These are phyloP conservation scores for Drosophila prostipennis DNA, from an alignment of 2,888 invertebrate species.

Conservation along the genomic window DNA sequence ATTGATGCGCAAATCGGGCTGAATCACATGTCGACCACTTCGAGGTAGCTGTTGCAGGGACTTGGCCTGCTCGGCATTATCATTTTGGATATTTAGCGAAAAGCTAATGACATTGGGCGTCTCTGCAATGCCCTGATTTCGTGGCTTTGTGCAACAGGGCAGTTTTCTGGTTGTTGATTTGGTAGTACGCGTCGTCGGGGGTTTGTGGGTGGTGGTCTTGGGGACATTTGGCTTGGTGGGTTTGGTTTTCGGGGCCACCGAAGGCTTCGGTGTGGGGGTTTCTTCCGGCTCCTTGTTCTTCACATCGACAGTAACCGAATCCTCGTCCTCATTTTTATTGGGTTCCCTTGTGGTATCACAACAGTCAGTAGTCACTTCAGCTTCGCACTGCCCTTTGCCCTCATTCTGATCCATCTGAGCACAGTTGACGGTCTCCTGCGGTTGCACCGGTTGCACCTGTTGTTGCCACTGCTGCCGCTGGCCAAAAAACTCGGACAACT, in stretches of 20 bases:
- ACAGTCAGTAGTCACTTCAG: not conserved
- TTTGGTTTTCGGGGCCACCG: not conserved
- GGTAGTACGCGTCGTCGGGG: not conserved
- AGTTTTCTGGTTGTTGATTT: constrained; percentile 31
- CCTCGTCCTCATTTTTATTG: not conserved
- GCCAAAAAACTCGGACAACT: constrained; percentile 42
- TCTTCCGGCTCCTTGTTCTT: constrained; percentile 6
- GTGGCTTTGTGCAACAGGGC: constrained; percentile 44
- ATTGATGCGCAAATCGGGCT: constrained; percentile 34
- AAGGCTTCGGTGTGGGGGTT: not conserved
- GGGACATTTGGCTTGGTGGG: not conserved
- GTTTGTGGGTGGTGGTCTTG: constrained; percentile 18
- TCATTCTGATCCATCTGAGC: not conserved
- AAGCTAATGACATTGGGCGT: not conserved
- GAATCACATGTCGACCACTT: not conserved
- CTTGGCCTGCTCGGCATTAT: not conserved
- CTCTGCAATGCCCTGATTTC: not conserved
- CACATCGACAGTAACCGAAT: constrained; percentile 14
- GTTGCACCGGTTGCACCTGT: constrained; percentile 11
- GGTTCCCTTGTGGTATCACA: constrained; percentile 14
- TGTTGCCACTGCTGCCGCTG: constrained; percentile 23
- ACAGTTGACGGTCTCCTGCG: not conserved
- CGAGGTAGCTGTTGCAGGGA: not conserved
- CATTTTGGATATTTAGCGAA: constrained; percentile 6
- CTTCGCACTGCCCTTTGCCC: not conserved